Base-by-base conservation (phyloP, 2,113 vertebrate species). In the Chlorocebus sabaeus region DNA sequence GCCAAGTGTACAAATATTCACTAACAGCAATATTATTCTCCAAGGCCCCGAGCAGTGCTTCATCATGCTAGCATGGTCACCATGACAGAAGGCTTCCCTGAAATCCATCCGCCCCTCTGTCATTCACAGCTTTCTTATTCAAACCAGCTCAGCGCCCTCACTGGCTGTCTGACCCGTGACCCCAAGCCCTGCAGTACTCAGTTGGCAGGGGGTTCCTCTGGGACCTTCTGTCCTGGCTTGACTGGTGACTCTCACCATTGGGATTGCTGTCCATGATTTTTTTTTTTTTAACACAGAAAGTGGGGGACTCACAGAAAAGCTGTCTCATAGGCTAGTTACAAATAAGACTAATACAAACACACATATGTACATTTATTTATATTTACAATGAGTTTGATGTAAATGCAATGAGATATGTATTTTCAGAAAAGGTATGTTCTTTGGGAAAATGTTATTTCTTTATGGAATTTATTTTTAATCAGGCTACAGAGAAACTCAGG, bases 1-100 rank as follows among this genome's bases (percentile, higher is more conserved):
- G 98, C 96, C 97, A 98, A 98, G 98, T 32, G 89, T 89, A 97
- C 97, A 98, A 88, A 97, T 95, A 98, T 89, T 98, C 92, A 0
- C 95, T 96, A 97, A 97, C 96, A 97, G 95, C 96, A 90, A n/a
- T 68, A 0, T 5, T 2, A 0, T 0, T 97, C 95, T 97, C 98
- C n/a, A 52, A 96, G 93, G 89, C 86, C 96, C 68, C 0, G 52
- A 98, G 90, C 92, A 92, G 92, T 72, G 57, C 84, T 98, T 96
- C 84, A 75, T 98, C 96, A 97, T 76, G 32, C 67, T 70, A 72
- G 93, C 61, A 45, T 90, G 97, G 95, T 57, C 48, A 43, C 97
- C 40, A 61, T 95, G 98, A 97, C 98, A 98, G 92, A 96, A 45
- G 38, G 48, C 83, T 96, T 96, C 97, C 79, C 93, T 97, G 96